Evolutionary conservation across 2,888 invertebrate species (phyloP), one percentile per base, ranked within the genome.

Genomic region (Elegia similella): DNA sequence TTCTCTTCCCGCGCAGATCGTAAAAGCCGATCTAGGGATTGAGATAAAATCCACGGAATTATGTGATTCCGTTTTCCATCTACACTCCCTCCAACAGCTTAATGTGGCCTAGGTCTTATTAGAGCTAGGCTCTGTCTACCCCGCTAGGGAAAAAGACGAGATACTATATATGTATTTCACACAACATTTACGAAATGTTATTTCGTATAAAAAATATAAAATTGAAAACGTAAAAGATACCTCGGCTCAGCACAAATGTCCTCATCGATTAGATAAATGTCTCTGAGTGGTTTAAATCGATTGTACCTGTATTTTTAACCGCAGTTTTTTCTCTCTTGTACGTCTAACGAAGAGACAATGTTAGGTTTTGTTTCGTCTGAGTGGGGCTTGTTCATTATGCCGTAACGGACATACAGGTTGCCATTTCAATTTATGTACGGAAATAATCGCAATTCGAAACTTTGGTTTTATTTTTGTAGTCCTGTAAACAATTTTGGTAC

Each of bases 281-380:
- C 56, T 48, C 38, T 13, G 38, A 42, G 42, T 23, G 23, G 23
- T 59, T 59, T 62, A 62, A 64, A 64, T 64, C 62, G 64, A 64
- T 61, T 60, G 60, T 61, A 56, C 56, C 34, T 12, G 62, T 64
- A 62, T 64, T 64, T 64, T 64, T 64, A 64, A 61, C 47, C 30
- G 62, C 61, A 43, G 58, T 60, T 61, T 62, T 52, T 56, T 60
- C 61, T 62, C 61, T 64, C 62, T 59, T 61, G 44, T 57, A 23
- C 59, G 61, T 62, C 61, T 62, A 62, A 59, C 64, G 59, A 44
- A 17, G 32, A 16, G 44, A 56, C 56, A 48, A 56, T 56, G 56
- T 56, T 56, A 44, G 46, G 46, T 50, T 63, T 59, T 62, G 60
- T 62, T 64, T 60, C 61, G 64, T 48, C 48, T 48, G 48, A 47